These are phyloP conservation scores for Athrips mouffetella DNA, from an alignment of 2,888 invertebrate species.

Conservation along the genomic window DNA sequence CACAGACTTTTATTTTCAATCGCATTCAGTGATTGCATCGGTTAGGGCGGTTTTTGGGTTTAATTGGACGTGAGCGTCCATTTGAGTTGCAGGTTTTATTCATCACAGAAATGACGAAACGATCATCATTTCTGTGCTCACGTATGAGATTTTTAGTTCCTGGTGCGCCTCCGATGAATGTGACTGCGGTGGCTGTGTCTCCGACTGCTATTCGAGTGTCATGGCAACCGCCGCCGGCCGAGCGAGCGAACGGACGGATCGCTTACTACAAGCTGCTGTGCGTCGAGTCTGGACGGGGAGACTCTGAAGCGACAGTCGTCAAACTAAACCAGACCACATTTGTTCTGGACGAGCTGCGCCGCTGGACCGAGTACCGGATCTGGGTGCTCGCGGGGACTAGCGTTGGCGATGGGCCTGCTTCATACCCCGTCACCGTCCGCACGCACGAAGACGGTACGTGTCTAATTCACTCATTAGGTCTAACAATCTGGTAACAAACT, in stretches of 20 bases:
- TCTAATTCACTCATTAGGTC: conserved; percentile 29
- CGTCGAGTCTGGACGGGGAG: conserved; percentile 90
- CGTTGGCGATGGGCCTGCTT: conserved; percentile 96
- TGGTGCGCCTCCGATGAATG: conserved; percentile 97
- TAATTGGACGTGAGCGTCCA: conserved; percentile 39
- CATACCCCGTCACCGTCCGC: conserved; percentile 93
- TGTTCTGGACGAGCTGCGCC: conserved; percentile 92
- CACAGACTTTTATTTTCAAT: conserved; percentile 57
- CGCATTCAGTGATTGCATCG: conserved; percentile 79
- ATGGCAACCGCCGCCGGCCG: conserved; percentile 95
- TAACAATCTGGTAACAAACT: conserved; percentile 4
- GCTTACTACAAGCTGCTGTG: conserved; percentile 96
- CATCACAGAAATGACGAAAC: conserved; percentile 16
- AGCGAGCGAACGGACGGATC: conserved; percentile 94
- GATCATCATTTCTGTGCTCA: conserved; percentile 30
- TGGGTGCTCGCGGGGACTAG: conserved; percentile 98
- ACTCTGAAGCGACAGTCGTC: conserved; percentile 89
- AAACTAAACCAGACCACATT: conserved; percentile 88
- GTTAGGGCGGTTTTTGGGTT: conserved; percentile 41
- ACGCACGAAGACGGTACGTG: conserved; percentile 99
- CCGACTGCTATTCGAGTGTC: conserved; percentile 92
- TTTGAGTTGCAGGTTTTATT: conserved; percentile 56
- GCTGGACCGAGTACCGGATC: conserved; percentile 97
- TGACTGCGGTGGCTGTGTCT: conserved; percentile 91
- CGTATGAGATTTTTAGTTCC: conserved; percentile 86